Base-by-base conservation (phyloP, 2,888 invertebrate species). In the Nebria brevicollis region DNA sequence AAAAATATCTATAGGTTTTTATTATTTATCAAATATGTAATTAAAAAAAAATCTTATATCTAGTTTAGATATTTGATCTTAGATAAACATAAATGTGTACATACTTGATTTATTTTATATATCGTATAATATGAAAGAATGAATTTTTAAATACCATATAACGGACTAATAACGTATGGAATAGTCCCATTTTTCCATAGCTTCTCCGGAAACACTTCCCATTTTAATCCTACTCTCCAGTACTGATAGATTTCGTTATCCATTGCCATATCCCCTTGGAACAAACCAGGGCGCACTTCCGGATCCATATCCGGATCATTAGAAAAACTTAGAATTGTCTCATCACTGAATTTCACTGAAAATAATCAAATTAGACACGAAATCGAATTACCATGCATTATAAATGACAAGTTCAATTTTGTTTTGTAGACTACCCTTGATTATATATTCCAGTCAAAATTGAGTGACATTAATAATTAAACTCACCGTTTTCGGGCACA, bases 181-280 rank as follows among this genome's bases (percentile, higher is more conserved):
- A 94, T 93, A 0, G 93, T 92, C 66, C 90, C 90, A 85, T 93
- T 93, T 8, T 89, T 89, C 94, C 94, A 94, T 78, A 92, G 86
- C 83, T 92, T 92, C 82, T 93, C 92, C 0, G 93, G 93, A 86
- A 93, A 93, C 2, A 92, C 90, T 84, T 93, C 92, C 88, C 93
- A 93, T 84, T 92, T 90, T 0, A 94, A 89, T 2, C 93, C 93
- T 13, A 94, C 90, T 73, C 94, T 88, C 89, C 93, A 91, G 81
- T 91, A 90, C 72, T 92, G 90, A 83, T 91, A 93, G 11, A 91
- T 89, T 86, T 92, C 92, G 75, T 92, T 92, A 79, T 91, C 91
- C 83, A 93, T 89, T 0, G 94, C 94, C 89, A 94, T 94, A 84
- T 94, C 94, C 2, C 94, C 94, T 87, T 94, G 93, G 86, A 92